Evolutionary conservation across 2,888 invertebrate genomes (phyloP), one percentile per base, ranked within the genome.

Genomic region (Diabrotica balteata): DNA sequence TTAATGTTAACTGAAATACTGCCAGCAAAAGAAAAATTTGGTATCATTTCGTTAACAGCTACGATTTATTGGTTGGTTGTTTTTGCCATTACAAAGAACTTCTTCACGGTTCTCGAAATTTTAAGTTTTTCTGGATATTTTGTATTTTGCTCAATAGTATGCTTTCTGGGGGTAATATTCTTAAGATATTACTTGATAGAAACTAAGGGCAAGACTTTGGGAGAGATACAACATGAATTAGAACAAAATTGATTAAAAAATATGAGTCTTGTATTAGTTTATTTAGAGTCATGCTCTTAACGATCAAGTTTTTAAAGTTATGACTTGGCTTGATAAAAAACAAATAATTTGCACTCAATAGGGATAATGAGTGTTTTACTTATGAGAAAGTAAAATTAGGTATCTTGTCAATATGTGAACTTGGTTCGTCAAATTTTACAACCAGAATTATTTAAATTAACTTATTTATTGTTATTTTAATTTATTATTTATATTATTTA

Each of bases 1-100:
- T 90, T 93, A 0, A 89, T 94, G 46, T 88, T 93, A 87, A 90
- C 92, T 1, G 94, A 95, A 82, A 87, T 94, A 83, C 90, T 95
- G 82, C 90, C 95, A 32, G 84, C 90, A 0, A 91, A 92, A 73
- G 69, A 72, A 0, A 73, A 73, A 62, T 90, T 93, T 1, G 92
- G 93, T 82, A 89, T 44, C 5, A 50, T 47, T 8, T 62, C 50
- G n/a, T n/a, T 53, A 58, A 73, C 17, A 67, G 77, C 8, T 73
- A 9, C 47, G 2, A 10, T 47, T 47, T 47, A 47, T 7, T 57
- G 63, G 58, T 45, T 91, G n/a, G 58, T 71, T 7, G 73, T 72
- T 32, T 78, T 78, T 49, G 8, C 77, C 2, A 67, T 77, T 3
- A 75, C 76, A 0, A 57, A 77, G 53, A 67, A 75, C 11, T 79